Evolutionary conservation across 1,140 invertebrate genomes (phyloP), one percentile per base, ranked within the genome.

Genomic region (Calliphora vicina): DNA sequence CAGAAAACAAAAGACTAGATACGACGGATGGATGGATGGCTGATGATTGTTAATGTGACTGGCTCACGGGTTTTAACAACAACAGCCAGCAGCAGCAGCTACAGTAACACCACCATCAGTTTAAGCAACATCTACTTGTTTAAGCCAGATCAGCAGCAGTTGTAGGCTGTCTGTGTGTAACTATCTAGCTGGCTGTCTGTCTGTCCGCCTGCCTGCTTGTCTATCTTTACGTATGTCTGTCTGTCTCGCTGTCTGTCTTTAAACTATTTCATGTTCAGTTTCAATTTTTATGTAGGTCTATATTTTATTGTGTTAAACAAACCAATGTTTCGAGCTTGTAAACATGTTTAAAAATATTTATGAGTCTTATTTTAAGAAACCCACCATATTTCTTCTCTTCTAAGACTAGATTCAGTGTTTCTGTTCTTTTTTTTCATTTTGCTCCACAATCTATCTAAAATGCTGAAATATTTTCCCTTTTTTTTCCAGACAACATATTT

Each of bases 41-140:
- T 43, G 74, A 20, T 78, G 74, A 78, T 78, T 43, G 74, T 78
- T 78, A 78, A 78, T 78, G 74, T 78, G 74, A 78, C 74, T 78
- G 74, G 74, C 74, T 43, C 42, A 43, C 35, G 74, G 73, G 74
- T 78, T 78, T 78, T 43, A 78, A 15, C n/a, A 25, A 23, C 74
- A 78, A 29, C 20, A 43, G 74, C 35, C 74, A 78, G 17, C 20
- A 43, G 74, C 35, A 43, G n/a, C 35, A 42, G 23, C 35, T 43
- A 3, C n/a, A 67, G n/a, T 23, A 23, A 67, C 61, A 6, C 61
- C 20, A 67, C 23, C 61, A 67, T 67, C n/a, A 67, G 61, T 67
- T 67, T 20, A 67, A 50, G 17, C 45, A 50, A 50, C 12, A 50
- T 50, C 45, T 50, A 50, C 45, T 50, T 50, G 12, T 50, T 50